Evolutionary conservation across 2,888 invertebrate species (phyloP).

Genomic region (Brenthis hecate): DNA sequence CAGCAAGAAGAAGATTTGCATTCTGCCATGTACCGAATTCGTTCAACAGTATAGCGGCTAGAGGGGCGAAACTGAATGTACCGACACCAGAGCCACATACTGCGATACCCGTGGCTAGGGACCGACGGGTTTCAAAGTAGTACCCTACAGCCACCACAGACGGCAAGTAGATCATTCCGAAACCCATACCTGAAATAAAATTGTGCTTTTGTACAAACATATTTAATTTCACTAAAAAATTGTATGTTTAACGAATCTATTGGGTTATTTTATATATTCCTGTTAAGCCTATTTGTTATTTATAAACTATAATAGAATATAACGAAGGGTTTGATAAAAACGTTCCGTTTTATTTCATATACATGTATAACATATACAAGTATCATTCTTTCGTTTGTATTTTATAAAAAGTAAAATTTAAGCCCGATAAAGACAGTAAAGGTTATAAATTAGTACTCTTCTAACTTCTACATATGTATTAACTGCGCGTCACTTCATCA

Average conservation of each 20-base stretch:
- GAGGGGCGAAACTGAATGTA: constrained; percentile 96
- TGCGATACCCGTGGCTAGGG: constrained; percentile 96
- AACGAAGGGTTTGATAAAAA: too few relatives aligned
- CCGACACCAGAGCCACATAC: constrained; percentile 97
- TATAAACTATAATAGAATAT: too few relatives aligned
- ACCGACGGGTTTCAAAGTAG: constrained; percentile 97
- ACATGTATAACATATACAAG: too few relatives aligned
- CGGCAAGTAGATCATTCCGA: constrained; percentile 96
- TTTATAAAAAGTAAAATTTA: too few relatives aligned
- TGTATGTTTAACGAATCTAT: constrained; percentile 1
- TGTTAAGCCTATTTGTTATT: too few relatives aligned
- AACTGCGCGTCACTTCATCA: too few relatives aligned
- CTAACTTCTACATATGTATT: too few relatives aligned
- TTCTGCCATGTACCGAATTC: constrained; percentile 93
- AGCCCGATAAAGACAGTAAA: too few relatives aligned
- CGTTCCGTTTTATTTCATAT: too few relatives aligned
- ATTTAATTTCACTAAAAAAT: neutral
- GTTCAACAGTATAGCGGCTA: constrained; percentile 90
- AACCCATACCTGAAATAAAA: constrained; percentile 89
- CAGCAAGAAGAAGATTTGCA: constrained; percentile 95
- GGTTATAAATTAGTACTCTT: too few relatives aligned
- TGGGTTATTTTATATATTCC: neutral
- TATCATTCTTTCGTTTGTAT: too few relatives aligned
- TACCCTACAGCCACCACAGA: constrained; percentile 98
- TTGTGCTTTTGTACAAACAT: neutral